Base-by-base conservation (phyloP, 1,140 invertebrate species). In the Procambarus clarkii region DNA sequence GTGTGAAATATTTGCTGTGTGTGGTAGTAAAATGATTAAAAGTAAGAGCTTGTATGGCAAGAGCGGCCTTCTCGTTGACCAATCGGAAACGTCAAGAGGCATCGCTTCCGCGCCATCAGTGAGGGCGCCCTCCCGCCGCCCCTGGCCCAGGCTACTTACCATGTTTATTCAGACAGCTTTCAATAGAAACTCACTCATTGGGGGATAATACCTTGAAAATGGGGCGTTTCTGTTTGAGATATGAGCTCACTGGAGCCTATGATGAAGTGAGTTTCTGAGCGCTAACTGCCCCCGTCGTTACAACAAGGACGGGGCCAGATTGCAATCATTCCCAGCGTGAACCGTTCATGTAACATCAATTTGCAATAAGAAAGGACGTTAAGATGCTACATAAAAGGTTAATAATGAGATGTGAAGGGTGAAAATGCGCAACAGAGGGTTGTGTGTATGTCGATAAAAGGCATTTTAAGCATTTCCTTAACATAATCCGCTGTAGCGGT, bases 71-170 rank as follows among this genome's bases (percentile, higher is more conserved):
- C 88, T 90, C 81, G 88, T 90, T 90, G 88, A 90, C 88, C 88
- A 90, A 90, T 90, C 88, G 88, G 88, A 90, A 90, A 90, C 88
- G 88, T 90, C 88, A 90, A 90, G 88, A 90, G 88, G 46, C 71
- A 90, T 90, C 74, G 24, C 54, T 90, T 90, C 88, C 88, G 80
- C 88, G 81, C 78, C 80, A 90, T 90, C 88, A 77, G 76, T 18
- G n/a, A 18, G 69, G 71, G 81, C 7, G 34, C 77, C 58, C 50
- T 54, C 3, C 8, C 58, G 71, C 48, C 21, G 46, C 34, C 45
- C 13, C 76, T 48, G 79, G 15, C 34, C 44, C 21, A 46, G 46
- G 85, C 46, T 86, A 88, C 88, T 83, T 78, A 84, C 80, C 80
- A 76, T 83, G 88, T 90, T 90, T 90, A 90, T 90, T 90, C 88